phyloP scores from a whole-genome alignment of 2,797 vertebrate species.

The Spizella passerina region DNA sequence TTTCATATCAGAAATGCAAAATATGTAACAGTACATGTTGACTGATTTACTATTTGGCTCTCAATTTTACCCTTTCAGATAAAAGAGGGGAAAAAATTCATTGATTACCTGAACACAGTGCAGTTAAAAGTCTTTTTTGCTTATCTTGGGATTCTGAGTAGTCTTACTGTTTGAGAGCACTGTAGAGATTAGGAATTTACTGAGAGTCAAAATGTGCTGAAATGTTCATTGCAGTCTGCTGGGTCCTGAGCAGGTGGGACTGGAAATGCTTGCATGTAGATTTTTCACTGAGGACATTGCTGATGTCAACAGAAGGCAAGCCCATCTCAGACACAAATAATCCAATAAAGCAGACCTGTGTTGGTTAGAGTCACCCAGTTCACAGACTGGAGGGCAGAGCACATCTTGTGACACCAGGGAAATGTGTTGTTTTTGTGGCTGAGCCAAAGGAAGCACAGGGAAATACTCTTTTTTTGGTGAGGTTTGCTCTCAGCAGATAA shows the following conservation, averaged over 20 bases:
- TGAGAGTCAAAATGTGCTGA: not conserved
- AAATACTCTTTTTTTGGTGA: not conserved
- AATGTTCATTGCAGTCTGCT: not conserved
- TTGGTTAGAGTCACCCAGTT: not conserved
- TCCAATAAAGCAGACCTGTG: not conserved
- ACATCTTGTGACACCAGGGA: conserved; percentile 39
- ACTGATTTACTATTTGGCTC: not conserved
- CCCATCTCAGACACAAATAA: not conserved
- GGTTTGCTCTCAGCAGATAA: not conserved
- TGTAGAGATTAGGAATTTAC: not conserved
- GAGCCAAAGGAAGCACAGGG: conserved; percentile 15
- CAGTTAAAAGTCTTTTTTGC: not conserved
- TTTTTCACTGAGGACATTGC: conserved; percentile 27
- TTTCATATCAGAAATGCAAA: not conserved
- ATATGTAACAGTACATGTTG: not conserved
- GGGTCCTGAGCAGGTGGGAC: not conserved
- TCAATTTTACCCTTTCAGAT: not conserved
- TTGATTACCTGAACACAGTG: not conserved
- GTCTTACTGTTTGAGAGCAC: not conserved
- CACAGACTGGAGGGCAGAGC: conserved; percentile 18
- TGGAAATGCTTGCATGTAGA: not conserved
- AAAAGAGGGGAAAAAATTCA: not conserved
- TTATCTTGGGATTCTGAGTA: not conserved
- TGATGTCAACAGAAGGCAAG: conserved; percentile 23
- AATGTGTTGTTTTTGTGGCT: not conserved